These are phyloP conservation scores for Athene cunicularia DNA, from an alignment of 2,113 vertebrate genomes.

Conservation along the genomic window DNA sequence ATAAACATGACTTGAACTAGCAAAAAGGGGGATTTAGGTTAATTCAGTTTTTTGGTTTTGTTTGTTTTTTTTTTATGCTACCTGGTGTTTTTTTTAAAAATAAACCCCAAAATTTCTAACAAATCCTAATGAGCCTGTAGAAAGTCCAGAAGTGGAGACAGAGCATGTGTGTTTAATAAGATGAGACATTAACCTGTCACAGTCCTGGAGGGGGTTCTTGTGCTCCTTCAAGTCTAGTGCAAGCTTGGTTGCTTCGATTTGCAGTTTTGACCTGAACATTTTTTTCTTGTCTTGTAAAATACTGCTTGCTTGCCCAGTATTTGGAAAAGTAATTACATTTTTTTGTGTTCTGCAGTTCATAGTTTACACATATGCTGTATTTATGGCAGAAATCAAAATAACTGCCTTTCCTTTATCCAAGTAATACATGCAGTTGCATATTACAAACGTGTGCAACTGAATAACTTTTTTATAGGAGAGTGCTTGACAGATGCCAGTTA, in stretches of 20 bases:
- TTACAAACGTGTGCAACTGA: not conserved
- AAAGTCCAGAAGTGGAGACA: conserved; percentile 18
- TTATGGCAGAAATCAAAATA: conserved; percentile 52
- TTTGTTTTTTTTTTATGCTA: conserved; percentile 29
- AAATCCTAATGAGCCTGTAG: conserved; percentile 39
- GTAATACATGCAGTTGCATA: conserved; percentile 18
- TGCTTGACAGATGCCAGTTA: conserved; percentile 57
- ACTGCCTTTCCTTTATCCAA: conserved; percentile 11
- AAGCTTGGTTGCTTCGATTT: not conserved
- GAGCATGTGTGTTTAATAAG: conserved; percentile 18
- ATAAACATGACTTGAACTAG: conserved; percentile 54
- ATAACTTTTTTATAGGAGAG: conserved; percentile 17
- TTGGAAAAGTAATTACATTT: conserved; percentile 32
- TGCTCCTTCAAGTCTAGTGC: not conserved
- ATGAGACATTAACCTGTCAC: not conserved
- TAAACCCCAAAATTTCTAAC: not conserved
- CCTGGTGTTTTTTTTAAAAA: conserved; percentile 23
- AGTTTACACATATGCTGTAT: not conserved
- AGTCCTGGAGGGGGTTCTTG: not conserved
- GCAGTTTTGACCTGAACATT: not conserved
- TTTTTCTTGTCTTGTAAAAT: conserved; percentile 31
- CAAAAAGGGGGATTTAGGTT: conserved; percentile 61
- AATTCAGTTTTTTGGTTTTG: conserved; percentile 36
- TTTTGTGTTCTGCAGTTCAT: conserved; percentile 53
- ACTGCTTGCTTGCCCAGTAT: not conserved